These are phyloP conservation scores for Philopotamus ludificatus DNA, from an alignment of 1,140 invertebrate species.

Conservation along the genomic window DNA sequence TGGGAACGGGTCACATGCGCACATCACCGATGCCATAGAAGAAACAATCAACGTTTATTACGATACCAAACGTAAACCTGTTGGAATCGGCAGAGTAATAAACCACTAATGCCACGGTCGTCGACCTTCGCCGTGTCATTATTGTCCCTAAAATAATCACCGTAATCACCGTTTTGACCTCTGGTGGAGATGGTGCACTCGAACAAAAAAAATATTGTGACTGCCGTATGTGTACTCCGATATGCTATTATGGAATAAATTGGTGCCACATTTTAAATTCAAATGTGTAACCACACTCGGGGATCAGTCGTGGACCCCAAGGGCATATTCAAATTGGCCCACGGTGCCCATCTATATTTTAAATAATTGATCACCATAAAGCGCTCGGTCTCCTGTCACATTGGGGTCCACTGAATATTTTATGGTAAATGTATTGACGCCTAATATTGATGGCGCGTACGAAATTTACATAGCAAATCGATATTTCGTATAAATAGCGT, in stretches of 20 bases:
- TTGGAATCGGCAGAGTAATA: too few relatives aligned
- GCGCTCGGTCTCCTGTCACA: constrained; percentile 3
- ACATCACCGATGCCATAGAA: too few relatives aligned
- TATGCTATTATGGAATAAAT: constrained; percentile 19
- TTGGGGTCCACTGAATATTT: too few relatives aligned
- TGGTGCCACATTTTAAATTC: constrained; percentile 27
- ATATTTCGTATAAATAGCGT: too few relatives aligned
- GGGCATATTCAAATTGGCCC: constrained; percentile 23
- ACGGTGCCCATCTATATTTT: constrained; percentile 21
- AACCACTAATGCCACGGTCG: too few relatives aligned
- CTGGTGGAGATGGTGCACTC: too few relatives aligned
- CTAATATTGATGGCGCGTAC: too few relatives aligned
- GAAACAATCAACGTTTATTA: too few relatives aligned
- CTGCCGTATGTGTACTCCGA: background rate
- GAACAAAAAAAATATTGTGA: too few relatives aligned
- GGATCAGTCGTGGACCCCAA: constrained; percentile 17
- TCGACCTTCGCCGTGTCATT: background rate
- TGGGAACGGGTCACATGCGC: background rate
- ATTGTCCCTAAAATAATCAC: background rate
- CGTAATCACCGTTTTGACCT: background rate
- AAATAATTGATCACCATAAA: constrained; percentile 26
- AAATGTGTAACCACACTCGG: constrained; percentile 19
- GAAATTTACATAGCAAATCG: too few relatives aligned
- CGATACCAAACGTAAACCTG: too few relatives aligned
- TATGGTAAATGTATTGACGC: too few relatives aligned